Evolutionary conservation across 2,797 vertebrate genomes (phyloP).

Genomic region (Telmatherina bonti): DNA sequence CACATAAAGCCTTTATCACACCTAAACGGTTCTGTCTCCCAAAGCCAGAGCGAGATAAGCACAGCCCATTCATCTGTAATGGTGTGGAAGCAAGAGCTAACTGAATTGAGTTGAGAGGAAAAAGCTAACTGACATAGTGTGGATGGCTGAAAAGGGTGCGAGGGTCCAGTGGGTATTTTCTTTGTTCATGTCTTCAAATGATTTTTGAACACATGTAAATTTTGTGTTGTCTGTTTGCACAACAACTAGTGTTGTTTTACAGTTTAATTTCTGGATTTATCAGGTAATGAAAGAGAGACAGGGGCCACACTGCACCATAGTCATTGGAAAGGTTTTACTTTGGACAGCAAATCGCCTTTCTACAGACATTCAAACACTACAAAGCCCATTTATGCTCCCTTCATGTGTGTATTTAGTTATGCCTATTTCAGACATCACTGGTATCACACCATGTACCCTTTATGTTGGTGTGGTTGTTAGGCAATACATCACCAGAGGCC

Average conservation of each 20-base stretch:
- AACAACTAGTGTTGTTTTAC: conserved; percentile 39
- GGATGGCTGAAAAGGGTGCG: conserved; percentile 38
- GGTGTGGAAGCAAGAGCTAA: conserved; percentile 71
- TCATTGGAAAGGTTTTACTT: conserved; percentile 33
- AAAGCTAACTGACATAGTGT: conserved; percentile 57
- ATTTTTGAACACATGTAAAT: conserved; percentile 44
- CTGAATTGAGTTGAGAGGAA: conserved; percentile 67
- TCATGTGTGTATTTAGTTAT: background rate
- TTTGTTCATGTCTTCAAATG: conserved; percentile 45
- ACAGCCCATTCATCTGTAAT: conserved; percentile 81
- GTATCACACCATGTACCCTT: background rate
- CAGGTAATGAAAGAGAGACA: conserved; percentile 29
- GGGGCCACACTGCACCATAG: conserved; percentile 12
- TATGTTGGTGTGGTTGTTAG: background rate
- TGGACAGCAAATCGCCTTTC: conserved; percentile 32
- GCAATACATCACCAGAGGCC: too few species aligned
- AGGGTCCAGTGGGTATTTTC: conserved; percentile 26
- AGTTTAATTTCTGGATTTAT: conserved; percentile 39
- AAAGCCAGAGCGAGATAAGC: conserved; percentile 78
- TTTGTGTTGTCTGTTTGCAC: conserved; percentile 47
- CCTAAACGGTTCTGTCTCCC: conserved; percentile 79
- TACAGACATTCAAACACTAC: background rate
- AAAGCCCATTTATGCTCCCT: background rate
- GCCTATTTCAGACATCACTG: background rate
- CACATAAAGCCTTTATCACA: conserved; percentile 83